Percentiles rank a stretch among this genome's conserved stretches.
phyloP scores from a whole-genome alignment of 2,797 vertebrate species.

The Myotis myotis region DNA sequence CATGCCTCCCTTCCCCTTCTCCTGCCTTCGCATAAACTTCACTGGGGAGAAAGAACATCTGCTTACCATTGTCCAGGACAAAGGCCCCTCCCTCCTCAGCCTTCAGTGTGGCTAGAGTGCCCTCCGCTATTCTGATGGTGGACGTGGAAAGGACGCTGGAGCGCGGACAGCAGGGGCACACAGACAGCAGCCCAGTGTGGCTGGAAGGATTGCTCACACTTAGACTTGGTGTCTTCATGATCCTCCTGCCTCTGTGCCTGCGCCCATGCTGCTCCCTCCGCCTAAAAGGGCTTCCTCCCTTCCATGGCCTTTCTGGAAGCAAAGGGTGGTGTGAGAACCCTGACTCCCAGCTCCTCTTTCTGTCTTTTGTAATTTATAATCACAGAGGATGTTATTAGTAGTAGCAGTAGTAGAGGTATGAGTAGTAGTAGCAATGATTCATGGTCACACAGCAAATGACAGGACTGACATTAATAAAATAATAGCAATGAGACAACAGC shows the following conservation, averaged over 20 bases:
- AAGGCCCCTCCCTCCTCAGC: background rate
- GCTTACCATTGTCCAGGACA: background rate
- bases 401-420: background rate
- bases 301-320: background rate
- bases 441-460: background rate
- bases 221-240: fast-evolving
- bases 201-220: background rate
- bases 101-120: background rate
- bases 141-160: background rate
- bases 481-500: background rate
- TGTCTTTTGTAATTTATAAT: background rate
- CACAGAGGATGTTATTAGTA: background rate
- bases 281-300: background rate
- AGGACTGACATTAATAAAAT: background rate
- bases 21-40: background rate
- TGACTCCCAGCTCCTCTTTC: background rate
- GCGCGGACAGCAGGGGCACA: background rate
- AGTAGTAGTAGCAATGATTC: background rate
- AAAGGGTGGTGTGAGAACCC: background rate
- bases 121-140: background rate
- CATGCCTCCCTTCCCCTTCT: background rate
- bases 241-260: background rate
- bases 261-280: background rate
- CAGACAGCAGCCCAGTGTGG: background rate
- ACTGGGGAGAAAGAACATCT: background rate